Percentiles rank a stretch among this genome's conserved stretches.
Evolutionary conservation across 2,888 invertebrate species (phyloP).

Genomic region (Busseola fusca): DNA sequence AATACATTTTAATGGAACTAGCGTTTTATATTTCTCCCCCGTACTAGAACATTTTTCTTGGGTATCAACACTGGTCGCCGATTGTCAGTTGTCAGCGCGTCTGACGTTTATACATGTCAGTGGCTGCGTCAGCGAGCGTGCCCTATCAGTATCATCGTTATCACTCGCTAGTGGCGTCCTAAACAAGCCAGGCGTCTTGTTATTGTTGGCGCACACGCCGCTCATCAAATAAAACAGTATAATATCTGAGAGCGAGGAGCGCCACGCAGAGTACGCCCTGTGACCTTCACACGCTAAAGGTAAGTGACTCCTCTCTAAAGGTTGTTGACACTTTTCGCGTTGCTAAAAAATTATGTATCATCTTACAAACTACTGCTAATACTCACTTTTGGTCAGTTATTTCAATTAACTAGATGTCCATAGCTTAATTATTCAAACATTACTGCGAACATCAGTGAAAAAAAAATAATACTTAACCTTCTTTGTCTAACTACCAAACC

Average conservation of each 20-base stretch:
- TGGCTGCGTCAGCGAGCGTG: not conserved
- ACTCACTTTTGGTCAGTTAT: not conserved
- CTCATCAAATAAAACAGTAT: not conserved
- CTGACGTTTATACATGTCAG: conserved; percentile 41
- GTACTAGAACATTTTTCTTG: conserved; percentile 16
- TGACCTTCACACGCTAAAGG: conserved; percentile 62
- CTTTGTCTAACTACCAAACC: conserved; percentile 3
- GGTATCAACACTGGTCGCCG: conserved; percentile 45
- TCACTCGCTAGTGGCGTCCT: conserved; percentile 42
- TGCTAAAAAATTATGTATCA: conserved; percentile 47
- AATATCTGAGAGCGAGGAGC: conserved; percentile 1
- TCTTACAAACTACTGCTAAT: not conserved
- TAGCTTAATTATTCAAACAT: not conserved
- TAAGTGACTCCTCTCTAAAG: conserved; percentile 73
- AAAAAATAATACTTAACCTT: not conserved
- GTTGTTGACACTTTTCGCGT: conserved; percentile 67
- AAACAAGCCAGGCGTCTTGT: conserved; percentile 46
- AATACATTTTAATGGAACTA: conserved; percentile 80
- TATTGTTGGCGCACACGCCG: conserved; percentile 26
- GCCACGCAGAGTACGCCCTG: conserved; percentile 21
- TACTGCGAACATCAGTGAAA: not conserved
- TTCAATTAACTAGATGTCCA: not conserved
- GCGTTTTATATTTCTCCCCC: conserved; percentile 54
- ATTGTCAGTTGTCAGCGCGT: conserved; percentile 36
- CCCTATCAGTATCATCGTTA: conserved; percentile 43